Conservation (phyloP, 2,797 vertebrate species). For the Lerista edwardsae region DNA sequence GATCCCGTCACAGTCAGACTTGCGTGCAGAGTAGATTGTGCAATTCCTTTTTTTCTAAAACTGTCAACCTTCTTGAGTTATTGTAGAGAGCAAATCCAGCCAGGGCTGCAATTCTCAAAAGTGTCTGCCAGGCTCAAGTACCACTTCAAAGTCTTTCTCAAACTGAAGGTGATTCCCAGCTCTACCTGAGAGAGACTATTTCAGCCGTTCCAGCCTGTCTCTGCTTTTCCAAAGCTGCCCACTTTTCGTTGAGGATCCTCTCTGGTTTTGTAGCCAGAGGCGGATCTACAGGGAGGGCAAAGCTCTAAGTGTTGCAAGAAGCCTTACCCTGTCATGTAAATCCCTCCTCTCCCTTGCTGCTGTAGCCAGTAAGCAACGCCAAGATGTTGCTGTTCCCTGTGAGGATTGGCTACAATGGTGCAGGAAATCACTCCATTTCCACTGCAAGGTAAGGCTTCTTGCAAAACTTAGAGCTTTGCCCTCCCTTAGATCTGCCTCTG, state of each 20-base stretch:
- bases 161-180: background rate
- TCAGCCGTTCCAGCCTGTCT: background rate
- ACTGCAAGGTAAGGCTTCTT: too few species aligned
- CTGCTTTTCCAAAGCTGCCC: background rate
- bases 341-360: too few species aligned
- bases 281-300: too few species aligned
- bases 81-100: background rate
- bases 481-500: too few species aligned
- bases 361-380: too few species aligned
- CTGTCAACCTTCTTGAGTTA: background rate
- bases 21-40: background rate
- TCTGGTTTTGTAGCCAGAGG: background rate
- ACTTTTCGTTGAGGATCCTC: background rate
- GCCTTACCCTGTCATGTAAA: too few species aligned
- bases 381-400: too few species aligned
- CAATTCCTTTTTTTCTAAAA: background rate
- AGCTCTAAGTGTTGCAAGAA: too few species aligned
- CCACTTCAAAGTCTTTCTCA: constrained; percentile 9
- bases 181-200: background rate
- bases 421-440: too few species aligned
- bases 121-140: background rate
- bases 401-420: too few species aligned
- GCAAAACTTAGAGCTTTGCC: too few species aligned
- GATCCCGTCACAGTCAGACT: too few species aligned
- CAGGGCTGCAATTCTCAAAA: background rate